These are phyloP conservation scores for Netelia inedita DNA, from an alignment of 2,888 invertebrate species.

Conservation along the genomic window DNA sequence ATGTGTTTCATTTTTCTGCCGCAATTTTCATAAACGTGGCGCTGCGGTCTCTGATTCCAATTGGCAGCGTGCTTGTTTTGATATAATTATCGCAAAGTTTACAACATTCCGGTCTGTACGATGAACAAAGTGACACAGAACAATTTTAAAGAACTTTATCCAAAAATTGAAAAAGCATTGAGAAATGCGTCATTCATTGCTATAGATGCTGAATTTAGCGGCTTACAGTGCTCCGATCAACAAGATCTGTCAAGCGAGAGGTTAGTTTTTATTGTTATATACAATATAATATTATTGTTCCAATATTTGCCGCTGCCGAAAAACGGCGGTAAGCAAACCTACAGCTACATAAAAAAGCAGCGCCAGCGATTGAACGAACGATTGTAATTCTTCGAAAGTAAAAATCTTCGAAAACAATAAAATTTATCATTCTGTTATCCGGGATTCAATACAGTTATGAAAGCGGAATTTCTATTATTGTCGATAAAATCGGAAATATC, in stretches of 20 bases:
- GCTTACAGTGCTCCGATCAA: conserved; percentile 82
- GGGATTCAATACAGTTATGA: too few species aligned
- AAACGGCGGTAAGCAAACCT: too few species aligned
- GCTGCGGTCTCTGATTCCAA: background rate
- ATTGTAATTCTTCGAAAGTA: background rate
- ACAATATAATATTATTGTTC: background rate
- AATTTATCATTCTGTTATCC: background rate
- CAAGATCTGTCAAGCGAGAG: conserved; percentile 43
- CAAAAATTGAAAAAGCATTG: conserved; percentile 87
- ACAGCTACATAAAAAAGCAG: background rate
- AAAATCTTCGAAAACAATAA: background rate
- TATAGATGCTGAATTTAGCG: conserved; percentile 92
- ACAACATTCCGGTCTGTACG: background rate
- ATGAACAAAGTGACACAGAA: conserved; percentile 89
- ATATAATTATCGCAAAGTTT: background rate
- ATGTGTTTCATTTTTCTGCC: too few species aligned
- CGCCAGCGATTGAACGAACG: background rate
- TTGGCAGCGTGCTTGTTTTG: background rate
- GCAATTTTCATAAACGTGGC: too few species aligned
- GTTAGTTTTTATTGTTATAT: conserved; percentile 24
- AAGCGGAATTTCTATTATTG: too few species aligned
- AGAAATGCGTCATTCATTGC: conserved; percentile 88
- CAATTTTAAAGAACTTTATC: conserved; percentile 88
- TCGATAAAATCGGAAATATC: too few species aligned
- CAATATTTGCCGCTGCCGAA: too few species aligned